Evolutionary conservation across 2,888 invertebrate species (phyloP), one percentile per base, ranked within the genome.

Genomic region (Oscheius sp.): DNA sequence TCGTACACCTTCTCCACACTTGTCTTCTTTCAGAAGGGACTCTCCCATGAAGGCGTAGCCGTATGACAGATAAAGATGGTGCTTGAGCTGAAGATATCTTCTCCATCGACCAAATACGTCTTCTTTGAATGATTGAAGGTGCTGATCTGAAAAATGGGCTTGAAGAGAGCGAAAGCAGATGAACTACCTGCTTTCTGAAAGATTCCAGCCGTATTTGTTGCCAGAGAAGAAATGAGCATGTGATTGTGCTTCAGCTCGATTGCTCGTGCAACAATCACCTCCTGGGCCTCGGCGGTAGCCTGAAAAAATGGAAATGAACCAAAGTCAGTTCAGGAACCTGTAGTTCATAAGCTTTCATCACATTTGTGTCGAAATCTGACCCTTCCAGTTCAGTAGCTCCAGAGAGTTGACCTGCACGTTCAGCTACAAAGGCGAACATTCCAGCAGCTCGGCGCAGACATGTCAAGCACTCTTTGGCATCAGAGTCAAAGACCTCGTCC

Each of bases 191-290:
- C 92, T 79, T 91, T 90, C 62, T 90, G 87, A 86, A 92, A 93
- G 82, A 92, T 87, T 84, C 92, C 92, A 62, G 92, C 91, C 5
- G 93, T 93, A 87, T 93, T 92, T 87, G 92, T 91, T 10, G 93
- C 92, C 71, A 93, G 89, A 1, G 92, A 92, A 55, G 92, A 92
- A 81, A 93, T 91, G 75, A 93, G 89, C 74, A 90, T 90, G 2
- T 92, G 88, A 73, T 91, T 91, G 85, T 93, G 93, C 80, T 92
- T 92, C 84, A 93, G 86, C 81, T 93, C 93, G 5, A 93, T 91
- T 11, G 93, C 93, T 87, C 93, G 89, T 1, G 92, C 93, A 63
- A 93, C 91, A 21, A 93, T 92, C 51, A 93, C 91, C 91, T 93
- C 93, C 88, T 93, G 93, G 10, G 93, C 93, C 89, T 93, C 93